Base-by-base conservation (phyloP, 2,113 vertebrate genomes). In the Rhinopomastus cyanomelas region DNA sequence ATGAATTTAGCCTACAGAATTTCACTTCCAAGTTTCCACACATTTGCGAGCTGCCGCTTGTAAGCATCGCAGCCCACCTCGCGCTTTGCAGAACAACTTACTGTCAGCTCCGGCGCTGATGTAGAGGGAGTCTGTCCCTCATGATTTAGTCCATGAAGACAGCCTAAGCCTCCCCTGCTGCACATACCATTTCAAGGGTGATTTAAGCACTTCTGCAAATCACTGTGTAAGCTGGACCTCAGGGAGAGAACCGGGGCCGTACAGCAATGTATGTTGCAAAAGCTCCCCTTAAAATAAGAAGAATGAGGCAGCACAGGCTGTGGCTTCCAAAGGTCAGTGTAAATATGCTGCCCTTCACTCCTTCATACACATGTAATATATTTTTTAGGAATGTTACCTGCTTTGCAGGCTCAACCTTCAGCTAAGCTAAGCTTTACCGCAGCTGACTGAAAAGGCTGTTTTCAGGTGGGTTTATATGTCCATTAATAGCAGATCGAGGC, bases 201-300 rank as follows among this genome's bases (percentile, higher is more conserved):
- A 93, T 91, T 91, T 74, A 90, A 95, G 48, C 67, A 39, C 67
- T 81, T 68, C 66, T 79, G 78, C 81, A 93, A 92, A 95, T 85
- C 77, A 85, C 16, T 11, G 19, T 14, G 66, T 46, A 51, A 78
- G 46, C 62, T 73, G 51, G 36, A 55, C 53, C 42, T 51, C 14
- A 2, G 34, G 29, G 46, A 51, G 53, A 59, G 90, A 81, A 81
- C 29, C 14, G 1, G 71, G 36, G 44, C 72, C 48, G 29, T 11
- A 8, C 90, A 39, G 67, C 71, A 36, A 62, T 3, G 48, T 6
- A 34, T 29, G 81, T 10, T 86, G 62, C 60, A 87, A 77, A 93
- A 76, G 19, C 21, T 60, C 56, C 44, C 26, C 48, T 90, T 80
- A 64, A 86, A 91, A 51, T 55, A 60, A n/a, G 44, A 61, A 73